A percentile compares a stretch with the other conserved stretches of the same genome.
Evolutionary conservation across 2,888 invertebrate species (phyloP).

Genomic region (Lycia hirtaria): DNA sequence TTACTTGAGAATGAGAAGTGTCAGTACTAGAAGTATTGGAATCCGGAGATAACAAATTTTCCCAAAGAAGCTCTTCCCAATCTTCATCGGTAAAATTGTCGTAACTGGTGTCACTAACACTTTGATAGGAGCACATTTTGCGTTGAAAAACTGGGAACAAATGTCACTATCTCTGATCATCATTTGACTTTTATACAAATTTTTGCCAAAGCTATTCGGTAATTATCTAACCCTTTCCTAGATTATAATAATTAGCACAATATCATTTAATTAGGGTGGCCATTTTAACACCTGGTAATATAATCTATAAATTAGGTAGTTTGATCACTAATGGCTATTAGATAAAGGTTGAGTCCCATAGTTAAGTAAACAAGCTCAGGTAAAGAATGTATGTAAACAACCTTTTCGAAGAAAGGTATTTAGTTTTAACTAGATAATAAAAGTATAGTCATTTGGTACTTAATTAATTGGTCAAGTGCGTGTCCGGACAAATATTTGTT

Average conservation of each 20-base stretch:
- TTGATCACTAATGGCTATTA: not conserved
- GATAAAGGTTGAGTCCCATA: not conserved
- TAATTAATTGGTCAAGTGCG: too few relatives aligned
- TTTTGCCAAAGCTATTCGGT: conserved; percentile 42
- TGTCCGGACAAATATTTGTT: too few relatives aligned
- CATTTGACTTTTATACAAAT: conserved; percentile 44
- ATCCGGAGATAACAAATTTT: conserved; percentile 22
- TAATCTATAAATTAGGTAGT: conserved; percentile 11
- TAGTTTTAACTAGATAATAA: too few relatives aligned
- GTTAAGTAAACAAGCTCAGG: conserved; percentile 26
- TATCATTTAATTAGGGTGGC: conserved; percentile 28
- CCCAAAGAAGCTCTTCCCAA: conserved; percentile 28
- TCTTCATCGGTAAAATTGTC: conserved; percentile 18
- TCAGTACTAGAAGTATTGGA: conserved; percentile 13
- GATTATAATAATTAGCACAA: conserved; percentile 33
- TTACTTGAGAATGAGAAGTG: conserved; percentile 13
- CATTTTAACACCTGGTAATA: conserved; percentile 34
- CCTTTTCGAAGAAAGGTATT: not conserved
- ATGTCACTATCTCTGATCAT: conserved; percentile 40
- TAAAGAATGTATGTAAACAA: conserved; percentile 22
- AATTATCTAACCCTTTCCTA: conserved; percentile 46
- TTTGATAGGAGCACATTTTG: conserved; percentile 46
- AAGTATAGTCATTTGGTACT: too few relatives aligned
- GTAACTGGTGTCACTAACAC: conserved; percentile 33
- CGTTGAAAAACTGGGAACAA: conserved; percentile 47